Evolutionary conservation across 2,797 vertebrate species (phyloP), one percentile per base, ranked within the genome.

Genomic region (Prunella strophiata): DNA sequence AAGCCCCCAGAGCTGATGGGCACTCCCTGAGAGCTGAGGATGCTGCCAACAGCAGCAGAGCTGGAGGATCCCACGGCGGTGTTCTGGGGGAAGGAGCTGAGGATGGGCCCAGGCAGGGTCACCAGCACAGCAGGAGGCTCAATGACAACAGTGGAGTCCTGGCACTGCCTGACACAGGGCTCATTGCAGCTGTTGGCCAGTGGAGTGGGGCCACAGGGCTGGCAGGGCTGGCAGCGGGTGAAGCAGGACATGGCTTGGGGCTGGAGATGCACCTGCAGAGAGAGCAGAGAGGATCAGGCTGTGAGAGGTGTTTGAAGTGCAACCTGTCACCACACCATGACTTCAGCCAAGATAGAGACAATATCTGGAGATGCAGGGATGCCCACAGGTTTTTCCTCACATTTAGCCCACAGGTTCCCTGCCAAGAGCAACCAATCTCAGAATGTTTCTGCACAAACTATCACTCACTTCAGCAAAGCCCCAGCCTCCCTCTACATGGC

Each of bases 221-320:
- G 80, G 81, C 81, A 72, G 68, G 68, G 68, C 23, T 2, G 61
- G 81, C 70, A 74, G 30, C 30, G 61, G 61, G 2, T 66, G 81
- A 32, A 74, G 70, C 81, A 84, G 61, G 81, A 84, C 81, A 84
- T 84, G 81, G 1, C 70, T 57, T 10, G 68, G 45, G 23, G 67
- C 48, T 63, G 34, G 0, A 84, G 26, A 0, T 38, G 45, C 38
- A 85, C 72, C 83, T 85, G 72, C n/a, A 3, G 0, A 25, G 0
- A 61, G 13, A 45, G 50, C 8, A 78, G 1, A 1, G 27, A 47
- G 42, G 16, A 55, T n/a, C n/a, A 66, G 51, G 38, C 10, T 2
- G 0, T 67, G 42, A 48, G 29, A 0, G 4, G 8, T 21, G 34
- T 8, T 25, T 62, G 57, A 55, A 61, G 30, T 26, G 13, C 20